These are phyloP conservation scores for Athene noctua DNA, from an alignment of 2,113 vertebrate species.

Conservation along the genomic window DNA sequence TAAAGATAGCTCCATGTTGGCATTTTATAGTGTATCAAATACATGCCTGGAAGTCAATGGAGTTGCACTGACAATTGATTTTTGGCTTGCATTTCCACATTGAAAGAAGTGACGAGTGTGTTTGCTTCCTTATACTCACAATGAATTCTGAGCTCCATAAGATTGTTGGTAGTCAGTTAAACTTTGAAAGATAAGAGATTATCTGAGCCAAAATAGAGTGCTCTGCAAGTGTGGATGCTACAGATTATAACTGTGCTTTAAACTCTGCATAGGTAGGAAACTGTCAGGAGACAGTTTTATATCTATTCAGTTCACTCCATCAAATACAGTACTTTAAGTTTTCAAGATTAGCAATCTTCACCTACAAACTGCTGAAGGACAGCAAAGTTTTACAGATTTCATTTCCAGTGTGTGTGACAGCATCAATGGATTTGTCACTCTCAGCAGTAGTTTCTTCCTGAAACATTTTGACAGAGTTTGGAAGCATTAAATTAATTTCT, in stretches of 20 bases:
- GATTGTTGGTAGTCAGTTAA: constrained; percentile 26
- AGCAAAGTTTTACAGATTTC: background rate
- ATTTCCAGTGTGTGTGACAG: background rate
- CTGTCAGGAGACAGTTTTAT: background rate
- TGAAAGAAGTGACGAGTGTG: background rate
- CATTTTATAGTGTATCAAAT: background rate
- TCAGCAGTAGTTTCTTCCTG: background rate
- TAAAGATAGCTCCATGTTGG: background rate
- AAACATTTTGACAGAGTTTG: background rate
- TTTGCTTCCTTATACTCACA: background rate
- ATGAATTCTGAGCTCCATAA: background rate
- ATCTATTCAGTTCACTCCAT: constrained; percentile 18
- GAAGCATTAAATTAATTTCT: background rate
- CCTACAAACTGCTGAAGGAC: constrained; percentile 24
- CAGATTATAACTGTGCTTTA: constrained; percentile 1
- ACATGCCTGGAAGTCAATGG: background rate
- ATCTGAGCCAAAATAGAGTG: background rate
- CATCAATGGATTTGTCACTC: background rate
- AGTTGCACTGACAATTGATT: background rate
- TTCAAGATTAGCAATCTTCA: constrained; percentile 21
- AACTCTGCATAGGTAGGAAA: background rate
- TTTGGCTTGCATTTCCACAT: background rate
- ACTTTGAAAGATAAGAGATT: constrained; percentile 31
- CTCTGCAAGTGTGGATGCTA: background rate
- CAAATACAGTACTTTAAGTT: constrained; percentile 2